Percentiles rank a stretch among this genome's conserved stretches.
These are phyloP conservation scores for Cryptocephalus moraei DNA, from an alignment of 2,888 invertebrate genomes.

Conservation along the genomic window DNA sequence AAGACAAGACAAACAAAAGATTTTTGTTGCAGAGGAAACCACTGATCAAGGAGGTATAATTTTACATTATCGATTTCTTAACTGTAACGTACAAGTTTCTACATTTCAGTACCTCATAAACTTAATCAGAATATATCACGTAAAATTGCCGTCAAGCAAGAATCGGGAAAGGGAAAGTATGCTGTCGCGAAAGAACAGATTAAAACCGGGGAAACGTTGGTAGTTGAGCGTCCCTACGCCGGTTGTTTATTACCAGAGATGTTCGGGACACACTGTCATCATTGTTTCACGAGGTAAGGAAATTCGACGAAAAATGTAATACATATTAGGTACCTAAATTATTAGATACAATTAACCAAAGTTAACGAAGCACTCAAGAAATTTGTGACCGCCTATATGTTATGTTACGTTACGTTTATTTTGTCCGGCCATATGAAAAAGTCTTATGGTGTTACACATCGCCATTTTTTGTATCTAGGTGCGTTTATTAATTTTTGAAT, in stretches of 20 bases:
- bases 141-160: slow-evolving; percentile 48
- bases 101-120: slow-evolving; percentile 3
- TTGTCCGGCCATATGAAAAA: no score
- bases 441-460: no score
- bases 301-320: no score
- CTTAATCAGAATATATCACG: slow-evolving; percentile 47
- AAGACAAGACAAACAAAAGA: slow-evolving; percentile 6
- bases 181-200: slow-evolving; percentile 53
- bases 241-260: slow-evolving; percentile 62
- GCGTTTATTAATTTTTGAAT: no score
- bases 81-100: neutral
- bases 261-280: slow-evolving; percentile 70
- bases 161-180: slow-evolving; percentile 56
- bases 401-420: no score
- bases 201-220: slow-evolving; percentile 59
- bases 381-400: no score
- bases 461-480: no score
- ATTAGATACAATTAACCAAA: no score
- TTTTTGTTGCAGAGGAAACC: neutral
- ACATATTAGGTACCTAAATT: no score
- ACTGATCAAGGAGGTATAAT: neutral
- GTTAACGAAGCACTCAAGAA: no score
- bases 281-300: slow-evolving; percentile 65
- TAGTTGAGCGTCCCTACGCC: slow-evolving; percentile 63
- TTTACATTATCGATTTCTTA: neutral